These are phyloP conservation scores for Pycnonotus jocosus DNA, from an alignment of 2,113 vertebrate species.

Conservation along the genomic window DNA sequence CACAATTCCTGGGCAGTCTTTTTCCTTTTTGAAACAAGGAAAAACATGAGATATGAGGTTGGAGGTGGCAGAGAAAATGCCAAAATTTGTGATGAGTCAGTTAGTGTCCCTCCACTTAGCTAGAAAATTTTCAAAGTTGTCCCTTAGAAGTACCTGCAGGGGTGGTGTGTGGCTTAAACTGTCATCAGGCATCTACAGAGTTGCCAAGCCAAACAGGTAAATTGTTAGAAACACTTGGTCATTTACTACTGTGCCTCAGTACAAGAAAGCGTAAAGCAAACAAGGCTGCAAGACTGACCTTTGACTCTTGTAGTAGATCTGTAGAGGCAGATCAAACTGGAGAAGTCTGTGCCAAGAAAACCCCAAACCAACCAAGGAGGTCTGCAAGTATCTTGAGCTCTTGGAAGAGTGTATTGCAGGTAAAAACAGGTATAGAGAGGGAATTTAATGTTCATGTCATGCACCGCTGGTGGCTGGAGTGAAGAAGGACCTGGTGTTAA, in stretches of 20 bases:
- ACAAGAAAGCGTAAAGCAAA: neutral
- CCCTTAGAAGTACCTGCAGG: neutral
- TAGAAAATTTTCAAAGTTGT: neutral
- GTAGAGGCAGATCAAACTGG: neutral
- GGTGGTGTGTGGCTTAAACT: neutral
- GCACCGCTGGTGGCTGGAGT: neutral
- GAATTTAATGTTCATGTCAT: neutral
- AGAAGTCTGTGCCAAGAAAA: neutral
- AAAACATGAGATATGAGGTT: neutral
- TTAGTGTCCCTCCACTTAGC: neutral
- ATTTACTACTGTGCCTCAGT: neutral
- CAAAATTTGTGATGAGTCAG: neutral
- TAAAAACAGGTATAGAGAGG: neutral
- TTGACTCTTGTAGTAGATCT: neutral
- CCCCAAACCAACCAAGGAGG: neutral
- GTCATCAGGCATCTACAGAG: neutral
- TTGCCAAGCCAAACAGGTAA: fast-evolving
- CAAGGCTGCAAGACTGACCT: neutral
- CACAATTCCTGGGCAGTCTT: neutral
- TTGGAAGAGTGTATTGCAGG: neutral
- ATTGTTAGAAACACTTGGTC: neutral
- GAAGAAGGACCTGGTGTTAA: neutral
- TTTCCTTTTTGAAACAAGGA: neutral
- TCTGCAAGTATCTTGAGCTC: neutral
- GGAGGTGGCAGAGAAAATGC: neutral